Base-by-base conservation (phyloP, 2,888 invertebrate genomes). In the Adineta ricciae region DNA sequence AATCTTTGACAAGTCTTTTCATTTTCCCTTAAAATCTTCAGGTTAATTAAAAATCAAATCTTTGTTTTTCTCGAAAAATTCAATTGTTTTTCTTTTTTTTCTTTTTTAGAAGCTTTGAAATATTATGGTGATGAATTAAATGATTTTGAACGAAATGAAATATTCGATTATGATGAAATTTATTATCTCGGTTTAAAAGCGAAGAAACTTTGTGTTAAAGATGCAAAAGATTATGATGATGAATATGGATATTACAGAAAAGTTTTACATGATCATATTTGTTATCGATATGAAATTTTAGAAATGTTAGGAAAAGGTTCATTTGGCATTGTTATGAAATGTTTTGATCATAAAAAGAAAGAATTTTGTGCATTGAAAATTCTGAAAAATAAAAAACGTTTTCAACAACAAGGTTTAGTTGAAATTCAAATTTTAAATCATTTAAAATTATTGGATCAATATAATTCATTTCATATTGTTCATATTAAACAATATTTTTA, bases 401-500 rank as follows among this genome's bases (percentile, higher is more conserved):
- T 97, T 92, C 96, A 97, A 91, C 96, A 96, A 91, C 97, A 97
- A 91, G 97, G 96, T 4, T 93, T 96, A 87, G 95, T 96, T 83
- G 97, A 97, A 91, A 95, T 97, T 86, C 93, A 95, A 89, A 96
- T 97, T 88, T 91, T 97, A 89, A 96, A 96, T 90, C 95, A 96
- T 90, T 92, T 97, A 86, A 92, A 95, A 88, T 93, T 95, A 89
- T 95, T 95, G 90, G 96, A 97, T 91, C 93, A 94, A 89, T 95
- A 96, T 88, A 92, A 92, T 86, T 93, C 93, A 90, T 94, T 96
- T 92, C 96, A 96, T 91, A 94, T 97, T 88, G 96, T 97, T 88
- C 96, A 97, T 90, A 97, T 97, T 96, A 92, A 95, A 89, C 96
- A 97, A 89, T 96, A 96, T 90, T 97, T 96, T 92, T 96, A 95